Conservation (phyloP, 2,888 invertebrate genomes). For the Cetonia aurata region DNA sequence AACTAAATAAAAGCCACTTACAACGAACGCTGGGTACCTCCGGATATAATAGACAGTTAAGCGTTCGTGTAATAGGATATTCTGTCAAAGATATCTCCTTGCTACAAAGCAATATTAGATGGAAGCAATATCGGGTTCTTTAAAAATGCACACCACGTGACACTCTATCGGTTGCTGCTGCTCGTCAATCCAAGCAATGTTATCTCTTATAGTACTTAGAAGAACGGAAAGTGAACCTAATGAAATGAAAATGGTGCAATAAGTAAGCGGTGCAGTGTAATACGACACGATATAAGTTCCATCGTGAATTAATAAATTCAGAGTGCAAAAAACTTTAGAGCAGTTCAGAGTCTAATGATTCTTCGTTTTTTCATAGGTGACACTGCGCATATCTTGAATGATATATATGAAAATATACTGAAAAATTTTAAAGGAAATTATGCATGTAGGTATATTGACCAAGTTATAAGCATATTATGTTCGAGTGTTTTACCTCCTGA, state of each 20-base stretch:
- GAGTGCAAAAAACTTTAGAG: background rate
- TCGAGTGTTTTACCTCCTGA: too few relatives aligned
- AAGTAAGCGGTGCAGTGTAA: conserved; percentile 25
- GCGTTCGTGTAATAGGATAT: conserved; percentile 48
- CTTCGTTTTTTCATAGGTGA: background rate
- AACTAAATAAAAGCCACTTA: conserved; percentile 21
- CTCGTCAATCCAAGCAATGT: background rate
- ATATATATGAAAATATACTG: background rate
- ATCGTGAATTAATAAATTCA: conserved; percentile 12
- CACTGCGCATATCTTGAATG: background rate
- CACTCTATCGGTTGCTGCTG: conserved; percentile 1
- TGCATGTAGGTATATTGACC: too few relatives aligned
- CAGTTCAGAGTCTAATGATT: background rate
- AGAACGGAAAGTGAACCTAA: background rate
- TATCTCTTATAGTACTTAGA: background rate
- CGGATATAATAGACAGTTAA: conserved; percentile 42
- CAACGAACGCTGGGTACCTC: background rate
- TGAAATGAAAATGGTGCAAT: conserved; percentile 20
- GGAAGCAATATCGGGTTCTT: conserved; percentile 43
- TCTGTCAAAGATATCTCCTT: conserved; percentile 48
- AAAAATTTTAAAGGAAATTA: too few relatives aligned
- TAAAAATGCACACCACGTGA: conserved; percentile 39
- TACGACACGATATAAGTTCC: conserved; percentile 11
- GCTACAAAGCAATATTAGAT: conserved; percentile 45
- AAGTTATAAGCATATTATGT: too few relatives aligned